Percentiles rank a stretch among this genome's conserved stretches.
Evolutionary conservation across 2,888 invertebrate species (phyloP).

Genomic region (Metellina segmentata): DNA sequence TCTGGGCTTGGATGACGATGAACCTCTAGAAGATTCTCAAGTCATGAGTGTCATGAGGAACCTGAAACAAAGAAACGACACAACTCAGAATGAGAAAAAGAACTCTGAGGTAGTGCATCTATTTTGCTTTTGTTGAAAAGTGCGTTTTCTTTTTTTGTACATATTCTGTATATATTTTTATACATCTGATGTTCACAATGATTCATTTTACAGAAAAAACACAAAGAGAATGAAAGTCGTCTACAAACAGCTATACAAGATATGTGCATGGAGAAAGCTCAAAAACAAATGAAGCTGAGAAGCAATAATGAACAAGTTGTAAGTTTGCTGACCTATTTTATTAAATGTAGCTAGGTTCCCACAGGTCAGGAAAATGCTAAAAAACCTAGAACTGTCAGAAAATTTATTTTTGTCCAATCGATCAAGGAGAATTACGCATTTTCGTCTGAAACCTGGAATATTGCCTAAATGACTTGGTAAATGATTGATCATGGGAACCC

Average conservation of each 20-base stretch:
- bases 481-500: no score
- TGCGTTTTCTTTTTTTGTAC: neutral
- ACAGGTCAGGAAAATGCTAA: no score
- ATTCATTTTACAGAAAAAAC: constrained; percentile 53
- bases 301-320: constrained; percentile 67
- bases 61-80: constrained; percentile 59
- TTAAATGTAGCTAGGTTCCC: no score
- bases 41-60: constrained; percentile 56
- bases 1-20: constrained; percentile 59
- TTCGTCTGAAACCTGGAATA: no score
- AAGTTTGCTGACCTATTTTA: neutral
- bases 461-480: no score
- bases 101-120: constrained; percentile 46
- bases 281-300: constrained; percentile 58
- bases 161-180: neutral
- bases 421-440: no score
- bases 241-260: constrained; percentile 83
- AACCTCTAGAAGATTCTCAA: constrained; percentile 64
- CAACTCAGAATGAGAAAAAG: constrained; percentile 56
- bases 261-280: constrained; percentile 74
- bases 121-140: neutral
- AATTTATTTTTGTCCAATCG: no score
- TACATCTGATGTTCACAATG: neutral
- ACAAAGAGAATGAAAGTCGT: constrained; percentile 58
- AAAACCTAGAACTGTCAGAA: no score